A percentile compares a stretch with the other conserved stretches of the same genome.
Evolutionary conservation across 2,113 vertebrate genomes (phyloP).

Genomic region (Hemiprocne comata): DNA sequence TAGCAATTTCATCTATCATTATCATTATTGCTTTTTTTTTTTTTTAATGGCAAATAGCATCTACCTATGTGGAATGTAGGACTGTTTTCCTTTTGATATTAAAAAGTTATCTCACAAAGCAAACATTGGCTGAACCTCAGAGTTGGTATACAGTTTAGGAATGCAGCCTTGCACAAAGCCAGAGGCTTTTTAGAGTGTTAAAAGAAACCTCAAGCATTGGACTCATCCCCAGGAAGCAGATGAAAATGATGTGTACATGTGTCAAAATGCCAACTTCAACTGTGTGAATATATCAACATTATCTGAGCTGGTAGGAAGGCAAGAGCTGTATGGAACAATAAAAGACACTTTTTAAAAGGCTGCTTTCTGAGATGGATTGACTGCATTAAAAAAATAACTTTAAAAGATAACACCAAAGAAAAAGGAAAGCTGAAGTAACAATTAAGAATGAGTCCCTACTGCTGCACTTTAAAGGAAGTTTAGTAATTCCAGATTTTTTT

Average conservation of each 20-base stretch:
- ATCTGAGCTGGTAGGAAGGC: background rate
- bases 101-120: conserved; percentile 62
- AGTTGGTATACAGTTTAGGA: conserved; percentile 58
- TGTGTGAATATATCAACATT: background rate
- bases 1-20: background rate
- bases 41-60: conserved; percentile 45
- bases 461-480: background rate
- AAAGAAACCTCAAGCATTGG: conserved; percentile 58
- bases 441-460: background rate
- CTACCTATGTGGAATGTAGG: conserved; percentile 67
- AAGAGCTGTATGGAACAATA: background rate
- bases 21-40: background rate
- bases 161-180: conserved; percentile 39
- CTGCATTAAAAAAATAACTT: background rate
- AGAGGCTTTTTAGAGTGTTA: conserved; percentile 42
- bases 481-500: background rate
- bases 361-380: background rate
- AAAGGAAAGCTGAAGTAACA: background rate
- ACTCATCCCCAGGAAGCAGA: conserved; percentile 40
- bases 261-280: conserved; percentile 13
- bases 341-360: background rate
- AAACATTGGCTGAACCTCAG: conserved; percentile 58
- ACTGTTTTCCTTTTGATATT: conserved; percentile 72
- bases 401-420: background rate
- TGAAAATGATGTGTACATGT: background rate